A percentile compares a stretch with the other conserved stretches of the same genome.
These are phyloP conservation scores for Leptinotarsa undecemlineata DNA, from an alignment of 1,140 invertebrate genomes.

Conservation along the genomic window DNA sequence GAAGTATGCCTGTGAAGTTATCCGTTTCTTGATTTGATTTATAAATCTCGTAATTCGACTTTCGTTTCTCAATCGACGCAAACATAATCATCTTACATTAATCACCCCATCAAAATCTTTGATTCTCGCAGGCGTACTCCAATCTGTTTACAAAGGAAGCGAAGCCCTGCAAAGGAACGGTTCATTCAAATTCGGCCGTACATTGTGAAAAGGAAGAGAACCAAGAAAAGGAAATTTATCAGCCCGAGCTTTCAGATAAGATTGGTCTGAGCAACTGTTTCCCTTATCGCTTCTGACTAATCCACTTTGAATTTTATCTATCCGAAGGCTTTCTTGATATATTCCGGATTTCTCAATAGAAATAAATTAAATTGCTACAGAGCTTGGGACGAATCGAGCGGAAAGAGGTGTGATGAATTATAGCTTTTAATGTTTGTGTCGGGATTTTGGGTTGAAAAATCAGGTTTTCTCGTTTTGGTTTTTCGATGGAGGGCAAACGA, in stretches of 20 bases:
- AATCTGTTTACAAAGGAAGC: not conserved
- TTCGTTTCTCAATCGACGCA: too few relatives aligned
- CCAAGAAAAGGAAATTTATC: constrained; percentile 26
- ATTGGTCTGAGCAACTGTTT: constrained; percentile 29
- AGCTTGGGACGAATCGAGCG: not conserved
- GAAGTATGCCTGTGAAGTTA: too few relatives aligned
- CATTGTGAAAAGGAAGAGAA: not conserved
- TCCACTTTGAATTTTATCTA: constrained; percentile 39
- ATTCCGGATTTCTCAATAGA: constrained; percentile 3
- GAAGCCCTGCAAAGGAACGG: not conserved
- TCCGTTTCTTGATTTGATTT: too few relatives aligned
- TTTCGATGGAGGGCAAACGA: too few relatives aligned
- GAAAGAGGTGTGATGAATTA: not conserved
- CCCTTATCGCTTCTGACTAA: constrained; percentile 32
- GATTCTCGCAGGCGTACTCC: not conserved
- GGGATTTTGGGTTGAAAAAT: not conserved
- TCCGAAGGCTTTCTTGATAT: constrained; percentile 23
- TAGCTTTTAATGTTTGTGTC: not conserved
- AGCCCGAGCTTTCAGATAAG: constrained; percentile 33
- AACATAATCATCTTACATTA: not conserved
- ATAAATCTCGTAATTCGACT: too few relatives aligned
- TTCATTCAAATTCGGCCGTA: constrained; percentile 2
- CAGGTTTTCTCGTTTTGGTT: too few relatives aligned
- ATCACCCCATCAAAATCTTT: not conserved
- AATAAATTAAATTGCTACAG: constrained; percentile 10